Evolutionary conservation across 2,797 vertebrate species (phyloP), one percentile per base, ranked within the genome.

Genomic region (Danio albolineatus): DNA sequence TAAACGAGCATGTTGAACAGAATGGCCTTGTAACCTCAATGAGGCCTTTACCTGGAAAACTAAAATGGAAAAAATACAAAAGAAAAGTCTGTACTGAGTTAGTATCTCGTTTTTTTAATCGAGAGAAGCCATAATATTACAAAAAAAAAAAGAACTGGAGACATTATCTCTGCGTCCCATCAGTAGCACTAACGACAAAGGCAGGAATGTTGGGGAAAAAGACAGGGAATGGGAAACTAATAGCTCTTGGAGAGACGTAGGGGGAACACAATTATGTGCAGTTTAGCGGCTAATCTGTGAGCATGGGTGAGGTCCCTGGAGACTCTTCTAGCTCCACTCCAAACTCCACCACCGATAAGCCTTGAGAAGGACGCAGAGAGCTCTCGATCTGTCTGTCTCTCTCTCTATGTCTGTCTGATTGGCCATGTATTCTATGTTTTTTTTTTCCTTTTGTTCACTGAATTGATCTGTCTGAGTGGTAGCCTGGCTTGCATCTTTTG

Each of bases 271-370:
- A 97, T 97, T 96, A 96, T 93, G 93, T 93, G 93, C 94, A 95
- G 94, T 97, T 96, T 94, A 95, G 94, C 94, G 93, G 94, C 95
- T 96, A 96, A 97, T 97, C 96, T 96, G 91, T 90, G 92, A 93
- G 93, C 92, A 95, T 95, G 95, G 94, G 95, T 94, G 87, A 92
- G 90, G 91, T 95, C 96, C 95, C 95, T 82, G 89, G 96, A 93
- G 96, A 94, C 89, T 94, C 95, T 93, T 92, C 94, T 94, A 95
- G 93, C 93, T 93, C 93, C 90, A 93, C 95, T 96, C 95, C 92
- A 95, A 97, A 96, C 97, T 95, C 96, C 96, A 94, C 91, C 94
- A 92, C 93, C 85, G 95, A 97, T 96, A 96, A 96, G 95, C 90
- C 87, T 89, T 85, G 88, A 84, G 71, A 78, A 87, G 85, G 88